phyloP scores from a whole-genome alignment of 2,113 vertebrate genomes.

The Axis porcinus region DNA sequence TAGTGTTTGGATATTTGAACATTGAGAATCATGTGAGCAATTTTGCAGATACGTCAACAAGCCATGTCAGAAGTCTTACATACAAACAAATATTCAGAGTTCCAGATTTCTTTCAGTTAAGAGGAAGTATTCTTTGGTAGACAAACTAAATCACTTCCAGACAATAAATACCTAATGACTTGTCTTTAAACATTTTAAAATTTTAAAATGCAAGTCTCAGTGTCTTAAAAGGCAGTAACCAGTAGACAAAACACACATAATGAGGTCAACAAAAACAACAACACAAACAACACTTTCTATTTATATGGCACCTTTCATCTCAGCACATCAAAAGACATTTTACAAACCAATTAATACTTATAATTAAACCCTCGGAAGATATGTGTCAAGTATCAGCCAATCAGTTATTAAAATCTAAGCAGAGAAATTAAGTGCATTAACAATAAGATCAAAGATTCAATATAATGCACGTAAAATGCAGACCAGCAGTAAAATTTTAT shows the following conservation, averaged over 20 bases:
- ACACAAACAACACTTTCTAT: not conserved
- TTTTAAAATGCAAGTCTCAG: not conserved
- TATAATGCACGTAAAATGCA: not conserved
- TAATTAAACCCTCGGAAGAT: conserved; percentile 16
- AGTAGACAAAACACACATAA: not conserved
- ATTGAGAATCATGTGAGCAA: not conserved
- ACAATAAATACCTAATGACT: not conserved
- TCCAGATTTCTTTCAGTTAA: not conserved
- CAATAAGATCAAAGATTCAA: conserved; percentile 58
- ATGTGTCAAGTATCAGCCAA: not conserved
- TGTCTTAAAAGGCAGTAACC: not conserved
- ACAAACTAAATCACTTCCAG: not conserved
- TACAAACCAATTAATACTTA: conserved; percentile 57
- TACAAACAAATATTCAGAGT: not conserved
- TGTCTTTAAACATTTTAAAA: not conserved
- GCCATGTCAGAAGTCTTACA: not conserved
- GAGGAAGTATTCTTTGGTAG: not conserved
- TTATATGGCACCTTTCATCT: conserved; percentile 45
- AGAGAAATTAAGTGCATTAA: conserved; percentile 5
- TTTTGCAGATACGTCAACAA: not conserved
- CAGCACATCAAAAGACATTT: conserved; percentile 56
- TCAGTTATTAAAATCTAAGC: conserved; percentile 46
- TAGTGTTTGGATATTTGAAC: not conserved
- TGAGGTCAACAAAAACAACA: not conserved
- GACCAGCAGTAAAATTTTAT: not conserved